phyloP scores from a whole-genome alignment of 1,140 invertebrate species.

The Neodiprion lecontei region DNA sequence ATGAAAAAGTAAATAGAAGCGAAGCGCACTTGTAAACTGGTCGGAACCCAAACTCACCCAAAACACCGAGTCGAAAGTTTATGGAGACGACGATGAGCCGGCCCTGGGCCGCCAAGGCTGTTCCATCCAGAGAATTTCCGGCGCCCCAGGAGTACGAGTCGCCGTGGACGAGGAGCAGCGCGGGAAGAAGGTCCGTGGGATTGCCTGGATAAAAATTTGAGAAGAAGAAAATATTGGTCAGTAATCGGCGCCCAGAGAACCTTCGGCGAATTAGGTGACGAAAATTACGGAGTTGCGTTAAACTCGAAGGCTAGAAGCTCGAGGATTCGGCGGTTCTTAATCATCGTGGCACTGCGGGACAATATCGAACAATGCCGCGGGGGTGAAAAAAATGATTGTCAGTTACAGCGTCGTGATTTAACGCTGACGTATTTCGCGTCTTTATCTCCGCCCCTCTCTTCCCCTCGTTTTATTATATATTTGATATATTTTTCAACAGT shows the following conservation, averaged over 20 bases:
- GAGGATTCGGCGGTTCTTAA: background rate
- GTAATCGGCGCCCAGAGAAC: too few species aligned
- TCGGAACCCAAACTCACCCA: conserved; percentile 74
- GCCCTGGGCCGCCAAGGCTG: conserved; percentile 86
- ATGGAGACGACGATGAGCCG: conserved; percentile 95
- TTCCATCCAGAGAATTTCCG: conserved; percentile 94
- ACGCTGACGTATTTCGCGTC: background rate
- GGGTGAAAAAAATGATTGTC: too few species aligned
- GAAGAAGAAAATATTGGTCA: conserved; percentile 12
- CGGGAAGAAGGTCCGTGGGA: conserved; percentile 66
- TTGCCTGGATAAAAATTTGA: conserved; percentile 37
- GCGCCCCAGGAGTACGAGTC: conserved; percentile 95
- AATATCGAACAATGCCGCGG: background rate
- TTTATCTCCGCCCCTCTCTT: background rate
- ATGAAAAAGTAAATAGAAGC: too few species aligned
- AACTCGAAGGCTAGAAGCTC: background rate
- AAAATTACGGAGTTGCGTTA: background rate
- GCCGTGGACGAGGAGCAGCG: conserved; percentile 91
- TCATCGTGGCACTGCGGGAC: background rate
- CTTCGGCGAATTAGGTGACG: background rate
- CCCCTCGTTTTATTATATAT: background rate
- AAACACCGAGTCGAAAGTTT: conserved; percentile 95
- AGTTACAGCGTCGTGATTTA: too few species aligned
- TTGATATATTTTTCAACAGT: too few species aligned
- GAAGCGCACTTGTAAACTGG: too few species aligned